These are phyloP conservation scores for Drosophila mayri DNA, from an alignment of 1,140 invertebrate species.

Conservation along the genomic window DNA sequence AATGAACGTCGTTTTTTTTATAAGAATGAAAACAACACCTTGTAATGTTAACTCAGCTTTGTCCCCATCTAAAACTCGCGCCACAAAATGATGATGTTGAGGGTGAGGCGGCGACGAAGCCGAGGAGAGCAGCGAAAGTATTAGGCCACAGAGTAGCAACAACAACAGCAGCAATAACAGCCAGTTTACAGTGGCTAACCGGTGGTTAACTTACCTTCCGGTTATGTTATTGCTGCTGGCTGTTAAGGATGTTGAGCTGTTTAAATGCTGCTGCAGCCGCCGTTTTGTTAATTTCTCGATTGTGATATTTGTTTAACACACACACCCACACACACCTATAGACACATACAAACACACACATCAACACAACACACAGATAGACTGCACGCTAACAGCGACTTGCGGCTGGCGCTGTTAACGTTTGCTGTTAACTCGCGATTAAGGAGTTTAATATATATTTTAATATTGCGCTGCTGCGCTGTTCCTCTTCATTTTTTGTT, in stretches of 20 bases:
- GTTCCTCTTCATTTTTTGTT: constrained; percentile 28
- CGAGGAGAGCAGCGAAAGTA: constrained; percentile 38
- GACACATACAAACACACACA: constrained; percentile 35
- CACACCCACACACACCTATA: constrained; percentile 47
- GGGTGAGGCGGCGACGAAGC: constrained; percentile 29
- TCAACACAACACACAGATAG: constrained; percentile 44
- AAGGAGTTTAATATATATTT: constrained; percentile 36
- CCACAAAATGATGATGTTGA: background rate
- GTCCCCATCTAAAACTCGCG: constrained; percentile 41
- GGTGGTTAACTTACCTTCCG: constrained; percentile 1
- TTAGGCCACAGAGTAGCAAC: constrained; percentile 35
- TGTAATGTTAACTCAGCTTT: constrained; percentile 61
- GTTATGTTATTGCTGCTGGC: constrained; percentile 41
- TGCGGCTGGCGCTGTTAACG: constrained; percentile 70
- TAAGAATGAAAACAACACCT: constrained; percentile 43
- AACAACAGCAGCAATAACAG: constrained; percentile 23
- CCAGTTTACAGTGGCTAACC: constrained; percentile 11
- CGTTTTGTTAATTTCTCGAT: constrained; percentile 82
- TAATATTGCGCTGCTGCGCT: constrained; percentile 63
- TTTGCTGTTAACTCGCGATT: constrained; percentile 36
- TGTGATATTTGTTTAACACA: constrained; percentile 83
- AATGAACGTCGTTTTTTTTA: constrained; percentile 52
- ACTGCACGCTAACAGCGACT: constrained; percentile 69
- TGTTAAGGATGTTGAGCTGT: constrained; percentile 37
- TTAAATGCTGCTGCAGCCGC: constrained; percentile 66